phyloP scores from a whole-genome alignment of 2,888 invertebrate genomes.

The Gymnosoma rotundatum region DNA sequence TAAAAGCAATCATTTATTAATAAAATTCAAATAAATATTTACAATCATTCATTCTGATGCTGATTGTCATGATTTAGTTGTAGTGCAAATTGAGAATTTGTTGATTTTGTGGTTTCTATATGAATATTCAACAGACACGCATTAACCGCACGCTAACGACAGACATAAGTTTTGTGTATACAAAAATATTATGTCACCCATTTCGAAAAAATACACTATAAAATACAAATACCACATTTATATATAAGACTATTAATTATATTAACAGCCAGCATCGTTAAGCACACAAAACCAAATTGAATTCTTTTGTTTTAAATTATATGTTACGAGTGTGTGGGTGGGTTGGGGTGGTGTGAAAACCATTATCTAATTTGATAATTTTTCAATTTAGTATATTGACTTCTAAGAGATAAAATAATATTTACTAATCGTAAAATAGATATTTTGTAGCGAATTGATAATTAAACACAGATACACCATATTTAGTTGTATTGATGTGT shows the following conservation, averaged over 20 bases:
- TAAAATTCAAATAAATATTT: conserved; percentile 33
- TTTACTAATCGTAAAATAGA: conserved; percentile 50
- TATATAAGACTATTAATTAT: background rate
- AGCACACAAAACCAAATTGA: background rate
- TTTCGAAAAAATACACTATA: background rate
- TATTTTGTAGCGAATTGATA: conserved; percentile 47
- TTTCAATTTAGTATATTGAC: conserved; percentile 80
- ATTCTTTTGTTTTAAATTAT: background rate
- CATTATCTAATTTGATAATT: conserved; percentile 79
- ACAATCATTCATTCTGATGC: background rate
- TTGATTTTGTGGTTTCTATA: conserved; percentile 43
- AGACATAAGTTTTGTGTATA: conserved; percentile 26
- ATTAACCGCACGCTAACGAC: conserved; percentile 14
- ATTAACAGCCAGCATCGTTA: conserved; percentile 25
- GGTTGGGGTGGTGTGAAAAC: conserved; percentile 72
- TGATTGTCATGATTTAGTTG: background rate
- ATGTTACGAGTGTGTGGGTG: background rate
- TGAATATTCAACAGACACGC: conserved; percentile 27
- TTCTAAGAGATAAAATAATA: conserved; percentile 68
- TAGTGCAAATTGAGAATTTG: conserved; percentile 35
- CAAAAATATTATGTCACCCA: conserved; percentile 36
- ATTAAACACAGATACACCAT: conserved; percentile 19
- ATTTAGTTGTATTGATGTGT: background rate
- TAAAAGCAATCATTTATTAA: conserved; percentile 26
- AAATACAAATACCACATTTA: background rate